Base-by-base conservation (phyloP, 2,797 vertebrate species). In the Galaxias olidus region DNA sequence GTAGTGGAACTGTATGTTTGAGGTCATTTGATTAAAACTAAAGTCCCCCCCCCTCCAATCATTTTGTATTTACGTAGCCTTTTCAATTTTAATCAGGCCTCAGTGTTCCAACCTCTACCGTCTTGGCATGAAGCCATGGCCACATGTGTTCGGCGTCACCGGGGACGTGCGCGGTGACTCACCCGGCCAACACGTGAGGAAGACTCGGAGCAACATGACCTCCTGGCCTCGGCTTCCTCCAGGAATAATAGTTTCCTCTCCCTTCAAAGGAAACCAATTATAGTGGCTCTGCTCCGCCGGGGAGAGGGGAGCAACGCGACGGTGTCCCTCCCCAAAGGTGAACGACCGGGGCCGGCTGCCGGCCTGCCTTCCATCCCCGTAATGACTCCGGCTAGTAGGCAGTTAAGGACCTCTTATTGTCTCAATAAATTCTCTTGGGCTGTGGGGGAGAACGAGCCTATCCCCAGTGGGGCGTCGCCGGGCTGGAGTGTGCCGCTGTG, bases 161-260 rank as follows among this genome's bases (percentile, higher is more conserved):
- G n/a, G n/a, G n/a, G n/a, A n/a, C n/a, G n/a, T n/a, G n/a, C 18
- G 72, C 45, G 66, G 56, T 81, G 82, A 86, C 72, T 86, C 79
- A 77, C 71, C 18, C 51, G 55, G 68, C 17, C 10, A 49, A 70
- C 41, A 55, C 20, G 52, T 49, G 69, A 50, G 59, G 66, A 56
- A 66, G 53, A 50, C 52, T 19, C 49, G 48, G 20, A 76, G 55
- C 64, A 51, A 0, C 19, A 61, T 14, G 53, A 57, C 49, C 17
- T 64, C 30, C 13, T 61, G 63, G 8, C 53, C 68, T 41, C 74
- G 40, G 12, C 65, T 62, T 61, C 66, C 72, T 68, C 64, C 12
- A 80, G 77, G 73, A 85, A 77, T 30, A 30, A 30, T 65, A 66
- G 64, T 77, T 78, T 73, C 59, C 76, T 72, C 68, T 54, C 59